These are phyloP conservation scores for Orthosia incerta DNA, from an alignment of 2,888 invertebrate genomes.

Conservation along the genomic window DNA sequence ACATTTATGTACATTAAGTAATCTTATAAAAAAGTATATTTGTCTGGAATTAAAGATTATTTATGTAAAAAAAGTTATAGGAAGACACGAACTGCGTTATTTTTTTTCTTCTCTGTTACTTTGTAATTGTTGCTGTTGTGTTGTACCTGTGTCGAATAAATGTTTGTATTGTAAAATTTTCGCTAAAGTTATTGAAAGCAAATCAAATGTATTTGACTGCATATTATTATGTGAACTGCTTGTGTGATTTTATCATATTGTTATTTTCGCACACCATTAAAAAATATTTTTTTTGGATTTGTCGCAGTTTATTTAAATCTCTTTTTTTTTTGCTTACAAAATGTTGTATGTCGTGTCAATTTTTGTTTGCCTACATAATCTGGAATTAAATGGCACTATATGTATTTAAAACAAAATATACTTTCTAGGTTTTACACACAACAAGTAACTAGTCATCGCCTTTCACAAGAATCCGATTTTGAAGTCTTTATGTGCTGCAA, in stretches of 20 bases:
- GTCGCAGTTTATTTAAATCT: neutral
- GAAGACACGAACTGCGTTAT: no score
- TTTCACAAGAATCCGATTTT: constrained; percentile 11
- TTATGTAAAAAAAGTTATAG: neutral
- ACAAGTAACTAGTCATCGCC: constrained; percentile 6
- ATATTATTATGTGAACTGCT: no score
- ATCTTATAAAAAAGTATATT: neutral
- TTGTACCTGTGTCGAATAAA: no score
- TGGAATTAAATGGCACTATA: neutral
- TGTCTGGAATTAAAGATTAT: neutral
- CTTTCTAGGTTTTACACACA: neutral
- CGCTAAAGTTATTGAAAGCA: no score
- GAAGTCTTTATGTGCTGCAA: constrained; percentile 20
- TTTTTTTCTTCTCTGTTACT: no score
- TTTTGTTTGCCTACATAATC: neutral
- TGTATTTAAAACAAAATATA: neutral
- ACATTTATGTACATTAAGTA: constrained; percentile 8
- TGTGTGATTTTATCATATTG: neutral
- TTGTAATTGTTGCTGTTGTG: no score
- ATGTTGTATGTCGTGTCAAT: neutral
- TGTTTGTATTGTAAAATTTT: no score
- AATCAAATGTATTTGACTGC: no score
- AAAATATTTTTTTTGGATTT: neutral
- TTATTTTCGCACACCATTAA: neutral
- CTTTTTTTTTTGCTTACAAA: neutral